These are phyloP conservation scores for Rotaria macrura DNA, from an alignment of 2,888 invertebrate genomes.

Conservation along the genomic window DNA sequence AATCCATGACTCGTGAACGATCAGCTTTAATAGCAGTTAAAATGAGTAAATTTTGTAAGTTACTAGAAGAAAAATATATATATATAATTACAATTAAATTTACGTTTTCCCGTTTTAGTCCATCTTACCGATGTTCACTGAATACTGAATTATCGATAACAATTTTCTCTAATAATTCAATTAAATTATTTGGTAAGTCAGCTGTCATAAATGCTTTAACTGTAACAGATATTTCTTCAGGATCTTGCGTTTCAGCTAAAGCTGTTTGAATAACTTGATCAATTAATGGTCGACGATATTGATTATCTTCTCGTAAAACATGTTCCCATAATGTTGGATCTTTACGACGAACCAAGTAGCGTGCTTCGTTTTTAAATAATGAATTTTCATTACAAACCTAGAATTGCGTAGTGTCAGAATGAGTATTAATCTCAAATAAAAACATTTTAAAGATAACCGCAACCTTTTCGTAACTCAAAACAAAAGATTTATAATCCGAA, in stretches of 20 bases:
- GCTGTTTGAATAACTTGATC: slow-evolving; percentile 98
- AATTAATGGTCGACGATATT: slow-evolving; percentile 81
- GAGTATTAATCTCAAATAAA: too few species aligned
- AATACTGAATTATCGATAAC: slow-evolving; percentile 94
- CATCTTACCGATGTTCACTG: slow-evolving; percentile 68
- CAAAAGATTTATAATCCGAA: too few species aligned
- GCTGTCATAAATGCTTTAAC: slow-evolving; percentile 99
- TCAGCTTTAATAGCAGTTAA: slow-evolving; percentile 98
- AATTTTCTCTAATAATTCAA: slow-evolving; percentile 93
- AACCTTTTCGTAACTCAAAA: too few species aligned
- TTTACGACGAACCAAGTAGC: slow-evolving; percentile 83
- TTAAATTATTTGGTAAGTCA: slow-evolving; percentile 92
- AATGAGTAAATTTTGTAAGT: slow-evolving; percentile 88
- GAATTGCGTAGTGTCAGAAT: not conserved
- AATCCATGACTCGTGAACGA: slow-evolving; percentile 95
- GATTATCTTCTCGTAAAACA: slow-evolving; percentile 80
- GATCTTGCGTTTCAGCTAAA: slow-evolving; percentile 93
- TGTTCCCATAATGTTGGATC: slow-evolving; percentile 92
- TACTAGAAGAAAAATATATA: slow-evolving; percentile 47
- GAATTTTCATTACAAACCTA: slow-evolving; percentile 96
- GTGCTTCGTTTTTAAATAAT: slow-evolving; percentile 92
- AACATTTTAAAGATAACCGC: too few species aligned
- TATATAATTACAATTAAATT: too few species aligned
- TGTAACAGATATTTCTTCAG: slow-evolving; percentile 96
- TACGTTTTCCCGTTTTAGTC: too few species aligned